Percentiles rank a stretch among this genome's conserved stretches.
These are phyloP conservation scores for Acanthopagrus latus DNA, from an alignment of 2,797 vertebrate species.

Conservation along the genomic window DNA sequence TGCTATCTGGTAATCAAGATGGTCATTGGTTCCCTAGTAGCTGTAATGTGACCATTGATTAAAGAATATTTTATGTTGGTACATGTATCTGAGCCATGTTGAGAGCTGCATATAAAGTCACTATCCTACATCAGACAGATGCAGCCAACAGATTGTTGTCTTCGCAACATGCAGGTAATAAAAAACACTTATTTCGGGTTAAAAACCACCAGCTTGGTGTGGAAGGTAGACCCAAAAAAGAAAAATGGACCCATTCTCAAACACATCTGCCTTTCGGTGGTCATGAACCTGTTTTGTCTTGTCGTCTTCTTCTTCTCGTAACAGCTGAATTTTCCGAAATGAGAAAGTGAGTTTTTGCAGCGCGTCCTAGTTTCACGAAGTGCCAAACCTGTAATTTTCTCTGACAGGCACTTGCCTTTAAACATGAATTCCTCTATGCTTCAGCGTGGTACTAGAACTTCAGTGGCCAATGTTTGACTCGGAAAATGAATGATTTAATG, in stretches of 20 bases:
- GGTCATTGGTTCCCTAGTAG: background rate
- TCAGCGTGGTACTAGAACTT: constrained; percentile 19
- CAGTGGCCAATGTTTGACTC: constrained; percentile 48
- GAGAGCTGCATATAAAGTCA: background rate
- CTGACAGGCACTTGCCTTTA: constrained; percentile 46
- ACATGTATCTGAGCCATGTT: background rate
- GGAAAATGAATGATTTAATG: constrained; percentile 73
- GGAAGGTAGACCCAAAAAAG: background rate
- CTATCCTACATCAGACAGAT: background rate
- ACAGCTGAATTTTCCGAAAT: constrained; percentile 11
- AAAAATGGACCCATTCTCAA: constrained; percentile 7
- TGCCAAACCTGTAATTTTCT: constrained; percentile 22
- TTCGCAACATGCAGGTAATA: background rate
- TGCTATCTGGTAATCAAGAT: background rate
- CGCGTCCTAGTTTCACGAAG: constrained; percentile 10
- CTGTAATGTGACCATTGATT: background rate
- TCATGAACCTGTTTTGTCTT: background rate
- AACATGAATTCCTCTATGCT: constrained; percentile 33
- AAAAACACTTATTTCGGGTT: background rate
- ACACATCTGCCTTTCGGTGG: background rate
- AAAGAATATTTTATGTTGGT: background rate
- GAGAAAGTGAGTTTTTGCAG: constrained; percentile 23
- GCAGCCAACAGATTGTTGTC: background rate
- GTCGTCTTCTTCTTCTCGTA: background rate
- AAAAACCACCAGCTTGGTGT: constrained; percentile 6